Conservation (phyloP, 2,888 invertebrate genomes). For the Leptopilina drosophilae region DNA sequence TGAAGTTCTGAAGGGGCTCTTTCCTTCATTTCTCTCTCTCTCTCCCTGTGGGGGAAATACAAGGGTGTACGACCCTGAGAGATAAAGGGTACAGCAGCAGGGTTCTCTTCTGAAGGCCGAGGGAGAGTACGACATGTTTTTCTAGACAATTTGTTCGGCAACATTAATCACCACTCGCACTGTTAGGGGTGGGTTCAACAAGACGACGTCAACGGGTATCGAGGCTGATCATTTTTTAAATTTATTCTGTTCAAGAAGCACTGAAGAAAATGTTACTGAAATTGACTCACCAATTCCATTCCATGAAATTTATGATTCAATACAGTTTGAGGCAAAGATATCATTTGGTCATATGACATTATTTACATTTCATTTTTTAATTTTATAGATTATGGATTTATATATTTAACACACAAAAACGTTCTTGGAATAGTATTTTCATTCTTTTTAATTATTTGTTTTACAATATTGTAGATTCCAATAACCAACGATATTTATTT, state of each 20-base stretch:
- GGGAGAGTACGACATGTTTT: slow-evolving; percentile 77
- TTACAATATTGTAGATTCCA: too few species aligned
- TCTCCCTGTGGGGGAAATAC: slow-evolving; percentile 67
- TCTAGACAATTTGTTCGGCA: slow-evolving; percentile 79
- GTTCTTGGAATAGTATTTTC: too few species aligned
- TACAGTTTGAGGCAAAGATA: neutral
- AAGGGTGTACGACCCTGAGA: slow-evolving; percentile 71
- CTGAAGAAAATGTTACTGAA: slow-evolving; percentile 7
- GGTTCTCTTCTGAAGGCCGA: slow-evolving; percentile 63
- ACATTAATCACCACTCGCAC: slow-evolving; percentile 76
- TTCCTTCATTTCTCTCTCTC: slow-evolving; percentile 63
- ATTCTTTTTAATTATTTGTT: too few species aligned
- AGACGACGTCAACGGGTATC: slow-evolving; percentile 44
- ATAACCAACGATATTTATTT: too few species aligned
- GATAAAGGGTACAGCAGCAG: slow-evolving; percentile 74
- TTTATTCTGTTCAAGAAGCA: slow-evolving; percentile 36
- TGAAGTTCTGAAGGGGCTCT: slow-evolving; percentile 54
- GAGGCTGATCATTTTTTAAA: slow-evolving; percentile 49
- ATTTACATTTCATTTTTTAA: neutral
- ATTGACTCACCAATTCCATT: neutral
- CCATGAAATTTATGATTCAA: neutral
- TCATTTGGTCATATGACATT: neutral
- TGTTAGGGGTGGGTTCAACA: slow-evolving; percentile 32
- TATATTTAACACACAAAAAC: too few species aligned
- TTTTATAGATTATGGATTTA: too few species aligned